These are phyloP conservation scores for Ploceus nigricollis DNA, from an alignment of 2,113 vertebrate genomes.

Conservation along the genomic window DNA sequence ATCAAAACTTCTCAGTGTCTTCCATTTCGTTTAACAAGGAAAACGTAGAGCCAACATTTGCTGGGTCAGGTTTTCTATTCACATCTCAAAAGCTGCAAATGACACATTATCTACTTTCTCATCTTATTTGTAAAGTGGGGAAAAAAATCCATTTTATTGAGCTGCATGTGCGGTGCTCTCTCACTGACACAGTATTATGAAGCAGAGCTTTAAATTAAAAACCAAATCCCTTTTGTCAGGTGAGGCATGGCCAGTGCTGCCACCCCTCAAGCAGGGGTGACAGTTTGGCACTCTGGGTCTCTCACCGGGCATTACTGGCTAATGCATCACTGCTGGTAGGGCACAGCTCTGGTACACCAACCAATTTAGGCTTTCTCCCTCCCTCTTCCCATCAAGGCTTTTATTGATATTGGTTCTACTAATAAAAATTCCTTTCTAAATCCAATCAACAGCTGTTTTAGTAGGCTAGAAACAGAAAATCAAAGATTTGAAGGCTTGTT, in stretches of 20 bases:
- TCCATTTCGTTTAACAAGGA: neutral
- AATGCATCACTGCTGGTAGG: neutral
- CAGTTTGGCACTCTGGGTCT: neutral
- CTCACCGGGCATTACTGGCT: neutral
- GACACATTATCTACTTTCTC: constrained; percentile 34
- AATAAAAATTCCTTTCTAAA: neutral
- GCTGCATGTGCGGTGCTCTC: constrained; percentile 11
- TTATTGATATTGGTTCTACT: neutral
- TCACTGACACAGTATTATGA: constrained; percentile 37
- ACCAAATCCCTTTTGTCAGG: constrained; percentile 35
- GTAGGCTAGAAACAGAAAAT: neutral
- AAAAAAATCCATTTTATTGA: constrained; percentile 41
- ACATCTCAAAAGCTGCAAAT: constrained; percentile 38
- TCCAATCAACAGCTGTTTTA: neutral
- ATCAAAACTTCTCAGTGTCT: neutral
- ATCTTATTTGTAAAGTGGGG: constrained; percentile 42
- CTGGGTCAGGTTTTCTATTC: constrained; percentile 12
- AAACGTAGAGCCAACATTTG: neutral
- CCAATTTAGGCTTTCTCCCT: neutral
- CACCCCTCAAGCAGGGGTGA: neutral
- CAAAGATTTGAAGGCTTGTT: neutral
- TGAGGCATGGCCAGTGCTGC: neutral
- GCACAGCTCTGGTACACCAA: neutral
- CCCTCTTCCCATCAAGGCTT: neutral
- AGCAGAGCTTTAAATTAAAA: constrained; percentile 53